Percentiles rank a stretch among this genome's conserved stretches.
These are phyloP conservation scores for Microcebus jonahi DNA, from an alignment of 2,113 vertebrate genomes.

Conservation along the genomic window DNA sequence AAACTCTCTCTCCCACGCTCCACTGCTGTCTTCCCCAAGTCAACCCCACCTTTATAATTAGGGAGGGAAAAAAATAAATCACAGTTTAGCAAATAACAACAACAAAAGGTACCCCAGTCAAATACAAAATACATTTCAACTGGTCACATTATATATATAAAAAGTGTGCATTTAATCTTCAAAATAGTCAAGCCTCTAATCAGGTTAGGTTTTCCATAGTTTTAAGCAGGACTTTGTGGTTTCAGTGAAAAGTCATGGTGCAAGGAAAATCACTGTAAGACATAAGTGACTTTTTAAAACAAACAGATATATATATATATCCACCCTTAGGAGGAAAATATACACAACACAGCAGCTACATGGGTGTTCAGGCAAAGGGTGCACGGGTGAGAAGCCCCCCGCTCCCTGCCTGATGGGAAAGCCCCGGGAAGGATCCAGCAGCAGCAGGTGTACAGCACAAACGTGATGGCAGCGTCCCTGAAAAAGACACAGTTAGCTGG, in stretches of 20 bases:
- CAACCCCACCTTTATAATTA: not conserved
- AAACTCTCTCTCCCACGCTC: not conserved
- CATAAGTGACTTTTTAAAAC: constrained; percentile 47
- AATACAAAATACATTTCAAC: constrained; percentile 53
- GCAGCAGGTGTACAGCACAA: constrained; percentile 73
- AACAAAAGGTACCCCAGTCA: constrained; percentile 24
- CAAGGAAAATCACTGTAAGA: not conserved
- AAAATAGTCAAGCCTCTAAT: not conserved
- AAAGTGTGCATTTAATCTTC: constrained; percentile 48
- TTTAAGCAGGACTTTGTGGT: constrained; percentile 16
- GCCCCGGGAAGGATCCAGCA: constrained; percentile 70
- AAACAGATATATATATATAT: constrained; percentile 42
- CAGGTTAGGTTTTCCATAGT: not conserved
- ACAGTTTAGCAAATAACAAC: constrained; percentile 54
- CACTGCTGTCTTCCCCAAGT: not conserved
- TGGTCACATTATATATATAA: constrained; percentile 50
- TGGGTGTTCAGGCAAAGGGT: constrained; percentile 26
- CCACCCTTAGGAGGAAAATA: constrained; percentile 52
- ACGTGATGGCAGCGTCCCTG: constrained; percentile 70
- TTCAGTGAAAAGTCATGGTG: constrained; percentile 40
- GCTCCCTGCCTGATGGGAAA: constrained; percentile 42
- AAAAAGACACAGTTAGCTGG: constrained; percentile 46
- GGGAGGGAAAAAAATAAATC: not conserved
- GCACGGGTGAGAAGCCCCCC: not conserved
- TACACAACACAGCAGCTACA: constrained; percentile 69